Conservation (phyloP, 2,797 vertebrate genomes). For the Gorsachius magnificus region DNA sequence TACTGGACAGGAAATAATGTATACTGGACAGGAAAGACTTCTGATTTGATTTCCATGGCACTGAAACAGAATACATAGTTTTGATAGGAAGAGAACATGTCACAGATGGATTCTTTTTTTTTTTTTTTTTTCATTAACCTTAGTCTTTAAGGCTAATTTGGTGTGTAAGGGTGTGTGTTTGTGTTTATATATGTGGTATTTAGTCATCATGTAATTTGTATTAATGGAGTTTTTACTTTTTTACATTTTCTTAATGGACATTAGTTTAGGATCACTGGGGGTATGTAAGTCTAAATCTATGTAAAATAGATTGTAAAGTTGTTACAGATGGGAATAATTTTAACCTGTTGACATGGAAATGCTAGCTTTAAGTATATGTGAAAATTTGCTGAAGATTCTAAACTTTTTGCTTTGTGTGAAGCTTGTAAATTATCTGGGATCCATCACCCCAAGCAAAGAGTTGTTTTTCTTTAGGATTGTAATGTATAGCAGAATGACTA, state of each 20-base stretch:
- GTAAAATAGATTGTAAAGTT: not conserved
- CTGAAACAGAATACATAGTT: not conserved
- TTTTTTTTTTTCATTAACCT: not conserved
- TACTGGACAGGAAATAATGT: not conserved
- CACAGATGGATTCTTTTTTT: not conserved
- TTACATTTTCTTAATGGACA: not conserved
- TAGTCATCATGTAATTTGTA: not conserved
- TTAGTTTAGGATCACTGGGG: not conserved
- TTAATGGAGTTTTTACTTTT: not conserved
- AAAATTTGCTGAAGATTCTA: not conserved
- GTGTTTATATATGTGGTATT: not conserved
- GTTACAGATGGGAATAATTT: not conserved
- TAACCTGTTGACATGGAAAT: not conserved
- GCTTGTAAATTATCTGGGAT: slow-evolving; percentile 91
- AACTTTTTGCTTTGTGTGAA: slow-evolving; percentile 77
- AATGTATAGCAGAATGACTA: slow-evolving; percentile 87
- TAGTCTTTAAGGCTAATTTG: not conserved
- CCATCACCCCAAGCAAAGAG: slow-evolving; percentile 95
- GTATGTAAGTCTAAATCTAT: not conserved
- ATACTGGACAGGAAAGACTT: not conserved
- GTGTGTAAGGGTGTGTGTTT: too few relatives aligned
- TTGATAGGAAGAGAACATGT: not conserved
- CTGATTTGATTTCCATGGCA: not conserved
- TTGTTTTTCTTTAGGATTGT: slow-evolving; percentile 87
- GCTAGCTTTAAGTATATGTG: not conserved